phyloP scores from a whole-genome alignment of 2,888 invertebrate genomes.

The Heteromyza rotundicornis region DNA sequence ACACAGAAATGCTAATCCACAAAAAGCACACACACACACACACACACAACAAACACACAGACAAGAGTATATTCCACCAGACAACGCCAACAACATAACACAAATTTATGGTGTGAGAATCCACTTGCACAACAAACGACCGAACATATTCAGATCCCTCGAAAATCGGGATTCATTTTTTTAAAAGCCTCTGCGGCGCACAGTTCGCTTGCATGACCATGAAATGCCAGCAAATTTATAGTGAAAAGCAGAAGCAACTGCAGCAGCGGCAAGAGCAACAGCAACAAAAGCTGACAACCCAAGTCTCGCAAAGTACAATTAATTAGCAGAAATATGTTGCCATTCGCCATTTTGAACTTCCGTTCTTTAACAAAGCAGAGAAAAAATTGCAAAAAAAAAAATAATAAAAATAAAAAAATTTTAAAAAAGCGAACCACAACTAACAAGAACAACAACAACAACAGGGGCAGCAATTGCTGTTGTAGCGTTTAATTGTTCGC shows the following conservation, averaged over 20 bases:
- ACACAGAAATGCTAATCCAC: not conserved
- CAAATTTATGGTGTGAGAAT: too few relatives aligned
- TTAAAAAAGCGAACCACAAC: not conserved
- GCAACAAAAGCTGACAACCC: conserved; percentile 8
- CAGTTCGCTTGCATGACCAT: conserved; percentile 30
- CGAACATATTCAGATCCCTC: too few relatives aligned
- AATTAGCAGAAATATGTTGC: conserved; percentile 40
- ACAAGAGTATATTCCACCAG: too few relatives aligned
- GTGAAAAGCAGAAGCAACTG: conserved; percentile 1
- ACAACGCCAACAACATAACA: too few relatives aligned
- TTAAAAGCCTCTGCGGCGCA: conserved; percentile 12
- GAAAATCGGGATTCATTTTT: conserved; percentile 7
- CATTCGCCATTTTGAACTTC: conserved; percentile 21
- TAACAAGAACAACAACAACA: not conserved
- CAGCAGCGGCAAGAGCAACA: conserved; percentile 2
- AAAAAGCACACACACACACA: not conserved
- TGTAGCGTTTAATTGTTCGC: conserved; percentile 33
- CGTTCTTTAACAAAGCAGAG: too few relatives aligned
- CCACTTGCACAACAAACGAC: too few relatives aligned
- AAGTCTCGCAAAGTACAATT: conserved; percentile 28
- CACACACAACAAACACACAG: too few relatives aligned
- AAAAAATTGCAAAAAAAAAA: too few relatives aligned
- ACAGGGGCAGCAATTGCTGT: conserved; percentile 7
- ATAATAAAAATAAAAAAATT: not conserved
- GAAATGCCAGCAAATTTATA: conserved; percentile 21